Conservation (phyloP, 2,113 vertebrate species). For the Nansenia antarctica region DNA sequence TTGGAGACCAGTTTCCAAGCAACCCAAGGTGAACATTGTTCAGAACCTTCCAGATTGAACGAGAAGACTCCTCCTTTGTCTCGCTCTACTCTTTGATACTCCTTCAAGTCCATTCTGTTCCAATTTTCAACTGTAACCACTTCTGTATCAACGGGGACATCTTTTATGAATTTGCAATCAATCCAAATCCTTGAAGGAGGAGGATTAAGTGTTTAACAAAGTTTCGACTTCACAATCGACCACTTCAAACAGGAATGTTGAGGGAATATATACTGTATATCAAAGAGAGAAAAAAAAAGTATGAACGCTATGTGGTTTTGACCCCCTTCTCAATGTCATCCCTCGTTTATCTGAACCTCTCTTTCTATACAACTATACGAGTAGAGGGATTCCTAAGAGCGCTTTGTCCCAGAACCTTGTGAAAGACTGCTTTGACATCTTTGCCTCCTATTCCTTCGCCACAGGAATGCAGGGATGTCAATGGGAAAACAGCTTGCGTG, state of each 20-base stretch:
- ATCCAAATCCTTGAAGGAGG: conserved; percentile 19
- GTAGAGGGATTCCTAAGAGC: background rate
- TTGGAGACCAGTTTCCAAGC: conserved; percentile 19
- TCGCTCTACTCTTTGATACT: conserved; percentile 40
- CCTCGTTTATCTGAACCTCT: background rate
- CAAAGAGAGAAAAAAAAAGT: background rate
- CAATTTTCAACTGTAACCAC: conserved; percentile 25
- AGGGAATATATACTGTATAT: background rate
- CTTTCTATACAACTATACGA: background rate
- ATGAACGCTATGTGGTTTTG: background rate
- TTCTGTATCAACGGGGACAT: conserved; percentile 17
- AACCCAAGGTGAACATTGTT: conserved; percentile 40
- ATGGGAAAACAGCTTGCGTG: conserved; percentile 57
- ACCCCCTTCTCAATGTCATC: background rate
- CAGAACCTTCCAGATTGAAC: conserved; percentile 46
- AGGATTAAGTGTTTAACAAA: background rate
- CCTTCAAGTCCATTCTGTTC: conserved; percentile 51
- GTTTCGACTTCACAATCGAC: background rate
- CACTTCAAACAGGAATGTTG: background rate
- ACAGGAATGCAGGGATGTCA: conserved; percentile 41
- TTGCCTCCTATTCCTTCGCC: conserved; percentile 22
- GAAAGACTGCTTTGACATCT: conserved; percentile 27
- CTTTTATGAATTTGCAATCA: conserved; percentile 17
- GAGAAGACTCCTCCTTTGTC: conserved; percentile 41
- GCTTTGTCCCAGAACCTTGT: background rate